These are phyloP conservation scores for Sarcoramphus papa DNA, from an alignment of 2,797 vertebrate genomes.

Conservation along the genomic window DNA sequence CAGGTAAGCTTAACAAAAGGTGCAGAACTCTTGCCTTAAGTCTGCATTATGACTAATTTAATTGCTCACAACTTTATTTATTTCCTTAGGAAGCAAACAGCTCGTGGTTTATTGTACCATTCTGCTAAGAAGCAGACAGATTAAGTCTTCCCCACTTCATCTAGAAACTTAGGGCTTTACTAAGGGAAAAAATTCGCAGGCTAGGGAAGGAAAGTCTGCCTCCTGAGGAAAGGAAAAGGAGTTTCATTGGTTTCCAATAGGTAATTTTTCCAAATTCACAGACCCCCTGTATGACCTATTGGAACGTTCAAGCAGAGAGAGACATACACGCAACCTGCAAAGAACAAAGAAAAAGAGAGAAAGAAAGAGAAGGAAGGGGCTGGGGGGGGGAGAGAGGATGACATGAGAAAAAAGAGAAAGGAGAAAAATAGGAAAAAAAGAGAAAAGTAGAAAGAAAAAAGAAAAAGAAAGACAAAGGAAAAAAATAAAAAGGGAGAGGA, in stretches of 20 bases:
- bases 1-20: background rate
- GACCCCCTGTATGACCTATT: background rate
- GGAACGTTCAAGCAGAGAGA: background rate
- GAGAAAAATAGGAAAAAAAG: background rate
- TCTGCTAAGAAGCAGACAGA: background rate
- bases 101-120: background rate
- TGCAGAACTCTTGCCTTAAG: background rate
- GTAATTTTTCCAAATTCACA: background rate
- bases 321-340: background rate
- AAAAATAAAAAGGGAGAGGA: accelerated
- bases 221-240: background rate
- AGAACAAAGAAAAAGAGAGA: background rate
- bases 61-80: background rate
- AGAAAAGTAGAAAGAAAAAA: accelerated
- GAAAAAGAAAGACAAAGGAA: accelerated
- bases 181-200: background rate
- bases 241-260: background rate
- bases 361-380: background rate
- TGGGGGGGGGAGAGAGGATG: background rate
- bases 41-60: background rate
- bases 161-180: background rate
- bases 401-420: background rate
- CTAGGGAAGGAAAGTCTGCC: background rate
- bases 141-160: background rate
- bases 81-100: background rate